phyloP scores from a whole-genome alignment of 2,113 vertebrate species.

The Psammodynastes pulverulentus region DNA sequence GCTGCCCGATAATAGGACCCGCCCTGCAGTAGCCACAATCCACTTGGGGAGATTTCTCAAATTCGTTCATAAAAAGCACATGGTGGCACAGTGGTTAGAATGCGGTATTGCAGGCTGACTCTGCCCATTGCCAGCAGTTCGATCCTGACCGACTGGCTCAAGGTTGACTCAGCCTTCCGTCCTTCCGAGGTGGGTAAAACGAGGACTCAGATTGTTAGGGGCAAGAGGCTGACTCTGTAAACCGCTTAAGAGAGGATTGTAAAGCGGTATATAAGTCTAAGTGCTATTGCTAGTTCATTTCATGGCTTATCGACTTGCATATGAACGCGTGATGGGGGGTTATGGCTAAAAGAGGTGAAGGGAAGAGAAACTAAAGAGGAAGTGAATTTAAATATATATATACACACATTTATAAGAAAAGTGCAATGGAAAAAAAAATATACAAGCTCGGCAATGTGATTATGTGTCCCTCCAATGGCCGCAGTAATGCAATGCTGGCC shows the following conservation, averaged over 20 bases:
- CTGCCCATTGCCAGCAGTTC: no score
- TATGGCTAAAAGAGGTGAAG: not conserved
- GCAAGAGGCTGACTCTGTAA: no score
- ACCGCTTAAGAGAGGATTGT: no score
- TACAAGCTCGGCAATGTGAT: slow-evolving; percentile 57
- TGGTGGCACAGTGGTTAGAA: no score
- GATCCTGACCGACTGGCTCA: no score
- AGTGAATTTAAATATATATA: slow-evolving; percentile 43
- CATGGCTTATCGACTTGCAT: not conserved
- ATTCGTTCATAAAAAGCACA: no score
- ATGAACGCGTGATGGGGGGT: slow-evolving; percentile 4
- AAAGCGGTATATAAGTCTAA: no score
- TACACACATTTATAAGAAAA: not conserved
- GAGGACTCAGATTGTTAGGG: no score
- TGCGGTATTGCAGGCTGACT: no score
- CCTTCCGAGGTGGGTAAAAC: no score
- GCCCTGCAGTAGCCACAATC: not conserved
- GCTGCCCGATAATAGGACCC: not conserved
- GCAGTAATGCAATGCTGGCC: slow-evolving; percentile 45
- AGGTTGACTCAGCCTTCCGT: no score
- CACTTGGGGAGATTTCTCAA: no score
- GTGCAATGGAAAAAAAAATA: slow-evolving; percentile 15
- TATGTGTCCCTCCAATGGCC: slow-evolving; percentile 51
- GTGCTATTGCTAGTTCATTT: slow-evolving; percentile 28
- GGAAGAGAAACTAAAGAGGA: slow-evolving; percentile 2